Conservation (phyloP, 1,140 invertebrate species). For the Sipha flava region DNA sequence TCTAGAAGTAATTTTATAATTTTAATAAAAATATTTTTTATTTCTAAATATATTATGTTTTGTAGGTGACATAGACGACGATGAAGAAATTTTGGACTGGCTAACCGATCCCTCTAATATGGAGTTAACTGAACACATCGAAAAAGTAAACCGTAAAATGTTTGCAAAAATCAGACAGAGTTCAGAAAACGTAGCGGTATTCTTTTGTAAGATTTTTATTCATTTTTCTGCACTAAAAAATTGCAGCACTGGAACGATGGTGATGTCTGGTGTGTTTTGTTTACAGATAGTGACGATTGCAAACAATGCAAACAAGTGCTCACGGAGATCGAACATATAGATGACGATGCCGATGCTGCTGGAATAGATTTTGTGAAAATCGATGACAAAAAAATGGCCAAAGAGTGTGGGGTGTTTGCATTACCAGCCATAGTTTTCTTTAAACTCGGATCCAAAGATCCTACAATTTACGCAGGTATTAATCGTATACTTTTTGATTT, state of each 20-base stretch:
- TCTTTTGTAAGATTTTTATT: slow-evolving; percentile 69
- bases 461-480: slow-evolving; percentile 83
- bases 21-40: no score
- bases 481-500: no score
- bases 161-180: slow-evolving; percentile 83
- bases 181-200: slow-evolving; percentile 86
- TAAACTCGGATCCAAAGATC: slow-evolving; percentile 76
- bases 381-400: slow-evolving; percentile 76
- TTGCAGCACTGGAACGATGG: background rate
- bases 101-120: slow-evolving; percentile 87
- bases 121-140: slow-evolving; percentile 87
- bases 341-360: slow-evolving; percentile 83
- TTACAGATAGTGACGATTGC: slow-evolving; percentile 80
- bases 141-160: slow-evolving; percentile 87
- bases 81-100: slow-evolving; percentile 90
- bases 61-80: slow-evolving; percentile 73
- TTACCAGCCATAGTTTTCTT: slow-evolving; percentile 84
- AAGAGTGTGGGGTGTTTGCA: slow-evolving; percentile 78
- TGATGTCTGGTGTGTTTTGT: background rate
- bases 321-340: slow-evolving; percentile 83
- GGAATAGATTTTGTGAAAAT: slow-evolving; percentile 91
- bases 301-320: slow-evolving; percentile 85
- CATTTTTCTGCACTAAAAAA: background rate
- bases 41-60: background rate
- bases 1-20: background rate